Percentiles rank a stretch among this genome's conserved stretches.
These are phyloP conservation scores for Drosophila tani DNA, from an alignment of 1,140 invertebrate genomes.

Conservation along the genomic window DNA sequence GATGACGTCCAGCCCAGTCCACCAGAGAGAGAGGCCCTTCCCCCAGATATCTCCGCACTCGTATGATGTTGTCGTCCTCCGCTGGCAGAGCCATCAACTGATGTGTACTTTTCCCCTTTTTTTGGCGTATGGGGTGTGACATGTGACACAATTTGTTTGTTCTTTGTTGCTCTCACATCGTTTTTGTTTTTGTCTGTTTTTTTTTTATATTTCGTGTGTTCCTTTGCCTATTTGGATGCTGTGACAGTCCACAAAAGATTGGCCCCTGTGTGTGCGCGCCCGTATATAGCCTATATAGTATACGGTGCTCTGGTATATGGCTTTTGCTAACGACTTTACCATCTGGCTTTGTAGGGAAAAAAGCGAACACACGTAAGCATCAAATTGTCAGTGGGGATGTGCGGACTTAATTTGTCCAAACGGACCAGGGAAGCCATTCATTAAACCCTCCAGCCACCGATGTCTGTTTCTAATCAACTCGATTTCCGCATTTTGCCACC, in stretches of 20 bases:
- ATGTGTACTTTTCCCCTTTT: constrained; percentile 50
- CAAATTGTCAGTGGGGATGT: constrained; percentile 42
- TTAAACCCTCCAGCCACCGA: constrained; percentile 13
- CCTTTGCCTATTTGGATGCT: constrained; percentile 58
- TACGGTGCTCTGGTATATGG: constrained; percentile 14
- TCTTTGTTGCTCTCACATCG: constrained; percentile 48
- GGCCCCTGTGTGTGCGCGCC: constrained; percentile 3
- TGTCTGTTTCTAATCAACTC: constrained; percentile 46
- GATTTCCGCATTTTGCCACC: constrained; percentile 43
- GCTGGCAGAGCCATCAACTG: constrained; percentile 46
- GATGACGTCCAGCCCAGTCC: constrained; percentile 45
- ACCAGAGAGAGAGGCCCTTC: neutral
- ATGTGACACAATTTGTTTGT: constrained; percentile 64
- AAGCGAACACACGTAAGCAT: constrained; percentile 22
- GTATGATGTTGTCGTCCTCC: constrained; percentile 35
- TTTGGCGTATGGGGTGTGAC: constrained; percentile 55
- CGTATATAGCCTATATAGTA: constrained; percentile 10
- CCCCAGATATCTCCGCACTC: constrained; percentile 1
- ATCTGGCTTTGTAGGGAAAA: constrained; percentile 28
- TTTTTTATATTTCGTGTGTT: constrained; percentile 17
- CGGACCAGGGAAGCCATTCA: constrained; percentile 27
- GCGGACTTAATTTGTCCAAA: constrained; percentile 45
- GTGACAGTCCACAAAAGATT: constrained; percentile 42
- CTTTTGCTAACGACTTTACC: constrained; percentile 33
- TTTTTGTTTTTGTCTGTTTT: constrained; percentile 19